These are phyloP conservation scores for Verasper variegatus DNA, from an alignment of 2,113 vertebrate genomes.

Conservation along the genomic window DNA sequence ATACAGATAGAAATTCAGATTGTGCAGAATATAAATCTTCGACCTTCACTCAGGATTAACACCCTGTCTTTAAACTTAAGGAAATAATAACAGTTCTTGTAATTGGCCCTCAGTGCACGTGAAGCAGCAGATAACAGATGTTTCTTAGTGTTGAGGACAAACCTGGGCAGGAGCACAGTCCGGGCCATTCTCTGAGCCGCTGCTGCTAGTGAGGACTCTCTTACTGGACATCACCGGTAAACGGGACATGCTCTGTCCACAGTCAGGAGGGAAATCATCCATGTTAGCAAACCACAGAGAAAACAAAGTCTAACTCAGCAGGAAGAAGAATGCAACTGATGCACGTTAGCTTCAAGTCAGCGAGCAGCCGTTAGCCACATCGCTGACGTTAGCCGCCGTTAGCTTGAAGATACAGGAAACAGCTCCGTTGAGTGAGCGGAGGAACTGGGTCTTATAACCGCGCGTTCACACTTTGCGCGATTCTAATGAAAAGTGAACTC, in stretches of 20 bases:
- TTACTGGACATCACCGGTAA: constrained; percentile 78
- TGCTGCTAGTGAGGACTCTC: constrained; percentile 58
- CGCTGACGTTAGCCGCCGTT: neutral
- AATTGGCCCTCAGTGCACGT: too few species aligned
- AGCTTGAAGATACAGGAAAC: neutral
- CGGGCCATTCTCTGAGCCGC: constrained; percentile 48
- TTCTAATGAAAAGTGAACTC: neutral
- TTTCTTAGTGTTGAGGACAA: neutral
- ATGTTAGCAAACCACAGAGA: neutral
- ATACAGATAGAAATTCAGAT: too few species aligned
- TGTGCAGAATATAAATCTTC: too few species aligned
- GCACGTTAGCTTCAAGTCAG: neutral
- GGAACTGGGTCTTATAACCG: neutral
- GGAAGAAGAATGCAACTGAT: neutral
- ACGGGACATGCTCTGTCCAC: constrained; percentile 67
- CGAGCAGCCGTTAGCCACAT: neutral
- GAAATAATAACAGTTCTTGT: too few species aligned
- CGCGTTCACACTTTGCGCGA: neutral
- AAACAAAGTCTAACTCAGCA: neutral
- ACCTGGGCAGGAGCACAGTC: constrained; percentile 77
- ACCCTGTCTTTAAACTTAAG: too few species aligned
- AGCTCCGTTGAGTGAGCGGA: neutral
- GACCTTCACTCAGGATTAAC: too few species aligned
- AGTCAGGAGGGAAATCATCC: neutral
- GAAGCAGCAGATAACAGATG: neutral